These are phyloP conservation scores for Parnassius orleans DNA, from an alignment of 2,888 invertebrate species.

Conservation along the genomic window DNA sequence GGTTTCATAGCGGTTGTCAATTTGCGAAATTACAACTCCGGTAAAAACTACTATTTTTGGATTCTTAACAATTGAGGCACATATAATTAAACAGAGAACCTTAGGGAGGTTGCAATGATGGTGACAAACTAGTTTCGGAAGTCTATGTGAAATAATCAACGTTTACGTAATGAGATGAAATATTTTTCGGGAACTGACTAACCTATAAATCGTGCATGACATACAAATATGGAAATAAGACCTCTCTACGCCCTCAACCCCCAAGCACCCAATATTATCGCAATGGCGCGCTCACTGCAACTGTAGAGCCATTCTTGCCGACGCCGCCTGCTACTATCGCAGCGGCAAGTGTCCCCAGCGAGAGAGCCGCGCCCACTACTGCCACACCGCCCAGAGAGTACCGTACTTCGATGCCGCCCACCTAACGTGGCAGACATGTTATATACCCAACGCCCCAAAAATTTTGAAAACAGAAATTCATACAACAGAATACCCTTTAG, in stretches of 20 bases:
- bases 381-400: constrained; percentile 89
- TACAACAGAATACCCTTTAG: background rate
- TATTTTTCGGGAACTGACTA: no score
- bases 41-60: no score
- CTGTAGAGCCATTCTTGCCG: constrained; percentile 99
- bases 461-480: background rate
- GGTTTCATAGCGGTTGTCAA: no score
- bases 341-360: constrained; percentile 86
- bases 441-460: background rate
- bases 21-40: no score
- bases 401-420: constrained; percentile 85
- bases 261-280: constrained; percentile 30
- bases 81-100: no score
- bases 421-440: constrained; percentile 45
- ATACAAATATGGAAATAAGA: background rate
- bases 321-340: constrained; percentile 94
- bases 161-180: no score
- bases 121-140: no score
- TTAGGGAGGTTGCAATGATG: no score
- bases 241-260: constrained; percentile 11
- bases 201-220: no score
- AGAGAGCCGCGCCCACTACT: constrained; percentile 85
- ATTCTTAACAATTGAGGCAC: no score
- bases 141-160: no score
- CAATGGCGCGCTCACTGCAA: constrained; percentile 89